These are phyloP conservation scores for Lutjanus campechanus DNA, from an alignment of 2,797 vertebrate species.

Conservation along the genomic window DNA sequence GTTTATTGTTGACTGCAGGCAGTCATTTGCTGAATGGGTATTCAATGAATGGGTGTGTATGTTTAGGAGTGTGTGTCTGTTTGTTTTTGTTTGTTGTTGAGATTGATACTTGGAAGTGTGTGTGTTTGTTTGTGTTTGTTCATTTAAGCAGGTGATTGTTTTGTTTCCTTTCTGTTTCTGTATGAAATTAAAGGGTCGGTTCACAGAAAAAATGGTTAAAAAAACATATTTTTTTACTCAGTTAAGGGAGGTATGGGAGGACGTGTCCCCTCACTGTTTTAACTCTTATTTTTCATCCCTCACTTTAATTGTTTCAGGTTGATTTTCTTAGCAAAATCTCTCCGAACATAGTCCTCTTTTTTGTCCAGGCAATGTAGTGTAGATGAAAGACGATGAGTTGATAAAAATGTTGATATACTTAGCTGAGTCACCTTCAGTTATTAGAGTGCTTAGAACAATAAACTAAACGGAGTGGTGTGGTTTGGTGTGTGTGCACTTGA, in stretches of 20 bases:
- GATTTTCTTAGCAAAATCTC: not conserved
- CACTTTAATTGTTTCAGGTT: not conserved
- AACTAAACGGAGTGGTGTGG: too few relatives aligned
- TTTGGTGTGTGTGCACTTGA: too few relatives aligned
- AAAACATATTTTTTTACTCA: not conserved
- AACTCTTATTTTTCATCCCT: not conserved
- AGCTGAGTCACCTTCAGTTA: not conserved
- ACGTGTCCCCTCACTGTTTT: not conserved
- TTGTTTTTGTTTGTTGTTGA: slow-evolving; percentile 72
- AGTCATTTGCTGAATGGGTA: slow-evolving; percentile 73
- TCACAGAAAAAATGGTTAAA: not conserved
- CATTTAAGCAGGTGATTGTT: slow-evolving; percentile 53
- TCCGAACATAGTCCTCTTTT: not conserved
- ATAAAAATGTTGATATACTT: not conserved
- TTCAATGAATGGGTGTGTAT: slow-evolving; percentile 74
- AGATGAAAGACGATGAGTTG: not conserved
- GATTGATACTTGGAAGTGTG: slow-evolving; percentile 60
- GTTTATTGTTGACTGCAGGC: slow-evolving; percentile 81
- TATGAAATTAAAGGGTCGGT: slow-evolving; percentile 43
- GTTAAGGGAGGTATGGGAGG: too few relatives aligned
- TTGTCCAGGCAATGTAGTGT: not conserved
- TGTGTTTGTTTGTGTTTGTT: slow-evolving; percentile 57
- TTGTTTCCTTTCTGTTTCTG: slow-evolving; percentile 48
- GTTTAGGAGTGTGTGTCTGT: slow-evolving; percentile 71
- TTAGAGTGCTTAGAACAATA: not conserved